Evolutionary conservation across 2,113 vertebrate species (phyloP).

Genomic region (Epinephelus cyanopodus): DNA sequence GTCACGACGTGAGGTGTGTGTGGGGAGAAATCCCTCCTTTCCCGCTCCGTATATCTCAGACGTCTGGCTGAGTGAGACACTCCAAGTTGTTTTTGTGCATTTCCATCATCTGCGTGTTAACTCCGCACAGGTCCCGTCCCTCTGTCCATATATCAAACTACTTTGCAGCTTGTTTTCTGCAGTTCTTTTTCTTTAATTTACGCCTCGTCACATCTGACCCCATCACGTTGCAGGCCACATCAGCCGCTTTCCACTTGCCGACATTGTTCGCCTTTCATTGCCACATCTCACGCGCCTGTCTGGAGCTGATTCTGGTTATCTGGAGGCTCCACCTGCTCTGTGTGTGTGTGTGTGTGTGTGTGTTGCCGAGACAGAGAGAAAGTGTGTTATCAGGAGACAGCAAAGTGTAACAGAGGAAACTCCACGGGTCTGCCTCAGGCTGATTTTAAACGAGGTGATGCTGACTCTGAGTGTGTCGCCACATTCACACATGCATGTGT

Average conservation of each 20-base stretch:
- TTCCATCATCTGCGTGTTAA: not conserved
- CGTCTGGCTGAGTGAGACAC: constrained; percentile 9
- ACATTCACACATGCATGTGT: not conserved
- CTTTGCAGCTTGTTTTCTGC: constrained; percentile 30
- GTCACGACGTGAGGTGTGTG: no score
- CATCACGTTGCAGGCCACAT: not conserved
- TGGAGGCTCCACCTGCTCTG: constrained; percentile 70
- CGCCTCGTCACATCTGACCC: constrained; percentile 36
- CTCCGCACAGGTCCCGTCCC: constrained; percentile 33
- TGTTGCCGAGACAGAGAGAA: constrained; percentile 11
- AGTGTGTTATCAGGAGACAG: constrained; percentile 68
- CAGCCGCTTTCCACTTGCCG: constrained; percentile 23
- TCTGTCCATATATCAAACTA: constrained; percentile 55
- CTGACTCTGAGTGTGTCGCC: constrained; percentile 8
- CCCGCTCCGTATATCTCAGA: constrained; percentile 41
- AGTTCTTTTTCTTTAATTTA: constrained; percentile 52
- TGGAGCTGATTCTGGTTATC: constrained; percentile 85
- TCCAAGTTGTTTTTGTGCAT: constrained; percentile 19
- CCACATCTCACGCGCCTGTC: constrained; percentile 45
- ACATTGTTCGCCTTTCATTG: constrained; percentile 43
- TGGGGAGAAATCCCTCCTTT: not conserved
- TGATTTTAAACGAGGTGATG: constrained; percentile 67
- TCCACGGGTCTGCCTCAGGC: constrained; percentile 61
- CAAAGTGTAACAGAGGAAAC: constrained; percentile 71
- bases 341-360: constrained; percentile 6